Evolutionary conservation across 1,140 invertebrate genomes (phyloP).

Genomic region (Artemia franciscana): DNA sequence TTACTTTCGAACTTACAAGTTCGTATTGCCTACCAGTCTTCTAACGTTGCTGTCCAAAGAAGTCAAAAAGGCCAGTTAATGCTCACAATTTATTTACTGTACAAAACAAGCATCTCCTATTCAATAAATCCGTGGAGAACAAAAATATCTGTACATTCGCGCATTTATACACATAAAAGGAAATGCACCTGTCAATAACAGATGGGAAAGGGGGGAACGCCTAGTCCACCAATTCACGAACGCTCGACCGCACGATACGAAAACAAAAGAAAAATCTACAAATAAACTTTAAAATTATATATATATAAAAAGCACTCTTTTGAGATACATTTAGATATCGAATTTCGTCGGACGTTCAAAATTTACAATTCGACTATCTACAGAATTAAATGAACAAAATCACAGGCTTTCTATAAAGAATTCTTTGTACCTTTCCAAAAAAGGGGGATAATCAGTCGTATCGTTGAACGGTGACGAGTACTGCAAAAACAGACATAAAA

Average conservation of each 20-base stretch:
- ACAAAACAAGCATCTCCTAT: background rate
- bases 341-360: too few species aligned
- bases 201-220: background rate
- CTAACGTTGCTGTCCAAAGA: too few species aligned
- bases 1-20: too few species aligned
- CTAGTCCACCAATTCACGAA: background rate
- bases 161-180: background rate
- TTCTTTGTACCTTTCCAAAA: background rate
- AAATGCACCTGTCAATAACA: background rate
- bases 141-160: background rate
- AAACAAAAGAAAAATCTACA: background rate
- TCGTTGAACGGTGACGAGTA: background rate
- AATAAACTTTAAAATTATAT: background rate
- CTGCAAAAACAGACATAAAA: too few species aligned
- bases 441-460: background rate
- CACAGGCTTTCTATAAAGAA: background rate
- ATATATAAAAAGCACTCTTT: too few species aligned
- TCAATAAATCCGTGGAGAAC: background rate
- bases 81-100: background rate
- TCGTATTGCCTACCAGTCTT: too few species aligned
- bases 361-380: background rate
- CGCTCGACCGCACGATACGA: background rate
- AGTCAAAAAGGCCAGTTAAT: too few species aligned
- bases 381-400: background rate
- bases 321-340: too few species aligned